phyloP scores from a whole-genome alignment of 2,113 vertebrate species.

The Noctilio leporinus region DNA sequence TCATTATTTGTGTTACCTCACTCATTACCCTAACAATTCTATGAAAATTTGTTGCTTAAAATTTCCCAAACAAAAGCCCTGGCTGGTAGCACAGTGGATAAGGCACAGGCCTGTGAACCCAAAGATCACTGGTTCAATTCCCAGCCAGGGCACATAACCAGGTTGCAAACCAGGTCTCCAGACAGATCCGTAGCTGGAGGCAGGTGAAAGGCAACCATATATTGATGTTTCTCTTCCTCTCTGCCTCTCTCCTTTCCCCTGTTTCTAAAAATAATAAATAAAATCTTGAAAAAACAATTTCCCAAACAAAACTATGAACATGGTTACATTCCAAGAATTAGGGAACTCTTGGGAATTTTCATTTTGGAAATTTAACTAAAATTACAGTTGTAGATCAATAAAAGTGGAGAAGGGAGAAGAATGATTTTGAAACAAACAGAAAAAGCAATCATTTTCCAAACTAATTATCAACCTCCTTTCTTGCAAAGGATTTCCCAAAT shows the following conservation, averaged over 20 bases:
- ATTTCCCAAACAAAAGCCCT: slow-evolving; percentile 15
- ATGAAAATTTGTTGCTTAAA: slow-evolving; percentile 15
- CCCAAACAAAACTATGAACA: background rate
- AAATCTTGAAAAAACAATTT: no score
- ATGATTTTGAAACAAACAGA: background rate
- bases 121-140: no score
- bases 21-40: background rate
- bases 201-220: no score
- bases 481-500: background rate
- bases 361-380: background rate
- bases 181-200: no score
- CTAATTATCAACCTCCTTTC: background rate
- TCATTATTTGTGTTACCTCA: background rate
- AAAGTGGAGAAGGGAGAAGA: background rate
- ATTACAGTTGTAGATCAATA: background rate
- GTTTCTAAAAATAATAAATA: no score
- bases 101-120: no score
- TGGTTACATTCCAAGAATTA: background rate
- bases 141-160: no score
- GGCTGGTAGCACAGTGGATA: no score
- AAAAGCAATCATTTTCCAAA: background rate
- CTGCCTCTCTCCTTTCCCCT: no score
- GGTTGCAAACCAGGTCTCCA: no score
- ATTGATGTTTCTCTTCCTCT: no score
- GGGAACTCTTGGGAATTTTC: background rate